phyloP scores from a whole-genome alignment of 2,888 invertebrate genomes.

The Glyphotaelius pellucidus region DNA sequence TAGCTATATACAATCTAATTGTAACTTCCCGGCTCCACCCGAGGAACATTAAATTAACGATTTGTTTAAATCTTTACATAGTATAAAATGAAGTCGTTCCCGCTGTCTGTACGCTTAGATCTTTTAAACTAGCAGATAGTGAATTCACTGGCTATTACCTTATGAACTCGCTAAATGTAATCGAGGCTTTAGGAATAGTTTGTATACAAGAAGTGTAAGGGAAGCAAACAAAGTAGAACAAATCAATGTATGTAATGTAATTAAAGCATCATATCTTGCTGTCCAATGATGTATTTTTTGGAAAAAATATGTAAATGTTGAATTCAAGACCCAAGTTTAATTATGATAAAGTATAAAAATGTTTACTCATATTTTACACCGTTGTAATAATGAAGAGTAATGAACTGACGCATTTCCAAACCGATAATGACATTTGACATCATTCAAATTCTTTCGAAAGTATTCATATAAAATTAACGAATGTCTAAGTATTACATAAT shows the following conservation, averaged over 20 bases:
- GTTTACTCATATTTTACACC: background rate
- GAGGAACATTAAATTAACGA: too few relatives aligned
- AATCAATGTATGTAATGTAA: too few relatives aligned
- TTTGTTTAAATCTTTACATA: too few relatives aligned
- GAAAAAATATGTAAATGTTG: background rate
- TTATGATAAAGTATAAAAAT: background rate
- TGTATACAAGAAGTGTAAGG: background rate
- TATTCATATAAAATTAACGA: background rate
- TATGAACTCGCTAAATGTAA: too few relatives aligned
- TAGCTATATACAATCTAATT: too few relatives aligned
- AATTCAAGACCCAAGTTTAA: background rate
- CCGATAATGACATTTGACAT: constrained; percentile 41
- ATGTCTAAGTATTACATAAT: constrained; percentile 19
- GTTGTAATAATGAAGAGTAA: background rate
- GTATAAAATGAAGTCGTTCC: too few relatives aligned
- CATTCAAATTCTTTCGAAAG: constrained; percentile 26
- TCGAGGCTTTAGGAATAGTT: too few relatives aligned
- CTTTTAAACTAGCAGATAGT: too few relatives aligned
- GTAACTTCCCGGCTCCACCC: too few relatives aligned
- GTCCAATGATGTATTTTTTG: background rate
- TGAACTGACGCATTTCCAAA: constrained; percentile 31
- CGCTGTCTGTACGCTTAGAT: too few relatives aligned
- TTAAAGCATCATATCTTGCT: background rate
- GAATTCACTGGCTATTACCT: too few relatives aligned
- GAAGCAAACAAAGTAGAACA: background rate